phyloP scores from a whole-genome alignment of 2,888 invertebrate genomes.

The Malthinus flaveolus region DNA sequence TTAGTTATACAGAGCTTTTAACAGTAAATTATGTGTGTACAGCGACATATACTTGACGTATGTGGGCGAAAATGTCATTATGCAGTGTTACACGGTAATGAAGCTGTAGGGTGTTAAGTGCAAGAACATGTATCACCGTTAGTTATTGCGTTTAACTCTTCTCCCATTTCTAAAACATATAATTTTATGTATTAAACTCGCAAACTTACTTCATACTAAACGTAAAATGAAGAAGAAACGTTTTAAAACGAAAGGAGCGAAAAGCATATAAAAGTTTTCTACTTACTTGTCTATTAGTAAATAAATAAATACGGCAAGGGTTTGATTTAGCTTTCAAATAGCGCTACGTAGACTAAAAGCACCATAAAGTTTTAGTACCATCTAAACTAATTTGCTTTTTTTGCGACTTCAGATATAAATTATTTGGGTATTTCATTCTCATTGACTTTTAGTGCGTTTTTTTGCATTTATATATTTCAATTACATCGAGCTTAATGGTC shows the following conservation, averaged over 20 bases:
- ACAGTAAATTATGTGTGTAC: slow-evolving; percentile 25
- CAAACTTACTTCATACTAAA: not conserved
- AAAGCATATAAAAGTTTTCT: not conserved
- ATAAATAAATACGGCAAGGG: not conserved
- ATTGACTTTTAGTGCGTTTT: too few species aligned
- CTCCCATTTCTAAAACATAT: slow-evolving; percentile 32
- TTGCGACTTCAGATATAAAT: too few species aligned
- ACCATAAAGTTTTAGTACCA: too few species aligned
- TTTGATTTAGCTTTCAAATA: too few species aligned
- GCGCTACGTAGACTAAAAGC: too few species aligned
- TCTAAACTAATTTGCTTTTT: too few species aligned
- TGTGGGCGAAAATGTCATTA: slow-evolving; percentile 33
- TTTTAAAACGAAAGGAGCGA: not conserved
- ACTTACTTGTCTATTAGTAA: not conserved
- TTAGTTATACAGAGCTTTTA: slow-evolving; percentile 24
- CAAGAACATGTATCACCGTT: slow-evolving; percentile 46
- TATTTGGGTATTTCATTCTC: too few species aligned
- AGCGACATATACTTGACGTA: slow-evolving; percentile 31
- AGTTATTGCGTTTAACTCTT: slow-evolving; percentile 44
- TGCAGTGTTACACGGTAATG: slow-evolving; percentile 36
- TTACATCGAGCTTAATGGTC: too few species aligned
- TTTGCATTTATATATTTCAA: too few species aligned
- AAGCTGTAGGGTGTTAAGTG: slow-evolving; percentile 41
- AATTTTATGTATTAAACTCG: slow-evolving; percentile 35
- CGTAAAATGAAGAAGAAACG: not conserved